Conservation (phyloP, 2,888 invertebrate genomes). For the Micropterix aruncella region DNA sequence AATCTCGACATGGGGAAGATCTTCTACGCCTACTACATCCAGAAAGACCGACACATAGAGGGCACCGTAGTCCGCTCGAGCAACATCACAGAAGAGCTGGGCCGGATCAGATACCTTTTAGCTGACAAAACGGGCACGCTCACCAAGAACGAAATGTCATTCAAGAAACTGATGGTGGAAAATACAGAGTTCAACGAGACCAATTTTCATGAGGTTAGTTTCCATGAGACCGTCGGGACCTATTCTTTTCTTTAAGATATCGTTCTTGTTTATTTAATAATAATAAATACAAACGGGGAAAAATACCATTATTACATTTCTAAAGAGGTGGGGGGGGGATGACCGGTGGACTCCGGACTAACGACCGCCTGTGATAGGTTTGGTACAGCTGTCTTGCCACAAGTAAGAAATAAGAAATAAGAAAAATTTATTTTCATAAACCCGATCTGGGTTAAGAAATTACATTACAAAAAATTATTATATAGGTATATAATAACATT, state of each 20-base stretch:
- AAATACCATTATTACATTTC: too few species aligned
- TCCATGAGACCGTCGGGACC: constrained; percentile 24
- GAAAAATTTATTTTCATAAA: too few species aligned
- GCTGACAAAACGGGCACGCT: constrained; percentile 98
- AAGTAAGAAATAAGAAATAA: too few species aligned
- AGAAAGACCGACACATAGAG: constrained; percentile 81
- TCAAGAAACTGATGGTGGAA: constrained; percentile 89
- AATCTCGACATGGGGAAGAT: constrained; percentile 99
- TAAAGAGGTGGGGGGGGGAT: too few species aligned
- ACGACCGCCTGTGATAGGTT: too few species aligned
- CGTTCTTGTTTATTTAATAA: too few species aligned
- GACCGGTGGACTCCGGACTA: too few species aligned
- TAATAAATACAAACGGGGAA: too few species aligned
- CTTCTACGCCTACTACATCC: constrained; percentile 94
- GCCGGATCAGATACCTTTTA: constrained; percentile 89
- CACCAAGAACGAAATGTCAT: constrained; percentile 98
- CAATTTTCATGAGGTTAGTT: constrained; percentile 63
- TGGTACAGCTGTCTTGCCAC: too few species aligned
- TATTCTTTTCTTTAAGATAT: not conserved
- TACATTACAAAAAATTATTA: too few species aligned
- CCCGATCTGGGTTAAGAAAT: too few species aligned
- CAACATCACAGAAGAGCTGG: constrained; percentile 97
- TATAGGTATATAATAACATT: too few species aligned
- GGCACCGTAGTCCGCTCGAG: constrained; percentile 95
- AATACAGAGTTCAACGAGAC: constrained; percentile 82